A percentile compares a stretch with the other conserved stretches of the same genome.
Conservation (phyloP, 2,888 invertebrate species). For the Alloplasta piceator region DNA sequence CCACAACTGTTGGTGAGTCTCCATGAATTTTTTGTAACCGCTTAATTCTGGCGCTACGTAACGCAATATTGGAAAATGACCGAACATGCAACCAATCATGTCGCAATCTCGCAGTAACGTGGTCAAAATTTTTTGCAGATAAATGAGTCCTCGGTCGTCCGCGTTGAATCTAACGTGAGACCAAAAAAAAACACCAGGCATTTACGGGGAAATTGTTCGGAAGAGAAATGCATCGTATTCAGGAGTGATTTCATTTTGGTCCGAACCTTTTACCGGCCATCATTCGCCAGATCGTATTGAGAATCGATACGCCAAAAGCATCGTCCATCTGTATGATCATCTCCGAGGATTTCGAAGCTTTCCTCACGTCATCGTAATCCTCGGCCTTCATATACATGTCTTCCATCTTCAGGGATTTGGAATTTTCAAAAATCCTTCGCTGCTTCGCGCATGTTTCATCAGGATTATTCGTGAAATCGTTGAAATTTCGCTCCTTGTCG, state of each 20-base stretch:
- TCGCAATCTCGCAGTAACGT: conserved; percentile 90
- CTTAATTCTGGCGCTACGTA: conserved; percentile 90
- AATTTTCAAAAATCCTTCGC: neutral
- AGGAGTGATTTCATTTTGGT: neutral
- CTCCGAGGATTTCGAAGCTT: conserved; percentile 74
- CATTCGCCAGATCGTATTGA: conserved; percentile 94
- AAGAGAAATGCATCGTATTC: neutral
- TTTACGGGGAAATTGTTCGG: neutral
- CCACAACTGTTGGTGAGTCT: conserved; percentile 89
- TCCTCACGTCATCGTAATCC: conserved; percentile 74
- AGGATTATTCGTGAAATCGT: neutral
- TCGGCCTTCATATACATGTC: conserved; percentile 79
- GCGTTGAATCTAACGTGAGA: conserved; percentile 86
- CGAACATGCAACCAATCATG: conserved; percentile 92
- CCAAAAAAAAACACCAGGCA: neutral
- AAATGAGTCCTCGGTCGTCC: conserved; percentile 88
- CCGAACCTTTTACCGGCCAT: conserved; percentile 87
- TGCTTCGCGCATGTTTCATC: conserved; percentile 19
- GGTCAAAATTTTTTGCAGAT: conserved; percentile 88
- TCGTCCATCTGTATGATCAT: conserved; percentile 88
- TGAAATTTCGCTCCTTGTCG: conserved; percentile 54
- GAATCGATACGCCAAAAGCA: conserved; percentile 90
- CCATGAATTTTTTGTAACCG: conserved; percentile 90
- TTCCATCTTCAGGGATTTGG: conserved; percentile 69
- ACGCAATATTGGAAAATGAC: conserved; percentile 90